Evolutionary conservation across 2,888 invertebrate genomes (phyloP), one percentile per base, ranked within the genome.

Genomic region (Macropis europaea): DNA sequence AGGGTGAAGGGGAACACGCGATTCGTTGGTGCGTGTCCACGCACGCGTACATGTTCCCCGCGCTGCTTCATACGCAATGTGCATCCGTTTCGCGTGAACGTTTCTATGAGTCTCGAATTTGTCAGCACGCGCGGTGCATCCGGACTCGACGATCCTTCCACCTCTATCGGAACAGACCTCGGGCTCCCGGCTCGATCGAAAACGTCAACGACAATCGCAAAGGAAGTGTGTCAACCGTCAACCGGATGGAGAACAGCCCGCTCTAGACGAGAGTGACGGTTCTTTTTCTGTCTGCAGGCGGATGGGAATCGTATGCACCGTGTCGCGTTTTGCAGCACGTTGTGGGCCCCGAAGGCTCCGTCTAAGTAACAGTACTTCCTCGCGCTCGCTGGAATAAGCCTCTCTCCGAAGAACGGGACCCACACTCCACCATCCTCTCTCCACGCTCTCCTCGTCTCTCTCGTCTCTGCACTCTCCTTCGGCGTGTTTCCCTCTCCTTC

Each of bases 341-440:
- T 52, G 63, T 64, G 63, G 56, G 71, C 68, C 82, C 80, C 68
- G 77, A 76, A 81, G 79, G 81, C 77, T 70, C 74, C 75, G 76
- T 81, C 81, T 82, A 81, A 84, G 83, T 84, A 84, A 84, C 84
- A 84, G 84, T 84, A 84, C 84, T 84, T 84, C 72, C 82, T 79
- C 71, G 82, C 80, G 74, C 80, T 75, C 75, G 54, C 36, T 73
- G 83, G 73, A 76, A 75, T 64, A 71, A 76, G 78, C 77, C 81
- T 79, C 80, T 82, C 81, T 80, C 82, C 82, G 83, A 82, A 72
- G 81, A 82, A 82, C 82, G 82, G 82, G 81, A 83, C 81, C 81
- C 78, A 75, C 77, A 70, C 77, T 75, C 74, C 60, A 67, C 67
- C 69, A 50, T 52, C 74, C 68, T 57, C 73, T 62, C 75, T 75